Conservation (phyloP, 2,113 vertebrate species). For the Corvus moneduloides region DNA sequence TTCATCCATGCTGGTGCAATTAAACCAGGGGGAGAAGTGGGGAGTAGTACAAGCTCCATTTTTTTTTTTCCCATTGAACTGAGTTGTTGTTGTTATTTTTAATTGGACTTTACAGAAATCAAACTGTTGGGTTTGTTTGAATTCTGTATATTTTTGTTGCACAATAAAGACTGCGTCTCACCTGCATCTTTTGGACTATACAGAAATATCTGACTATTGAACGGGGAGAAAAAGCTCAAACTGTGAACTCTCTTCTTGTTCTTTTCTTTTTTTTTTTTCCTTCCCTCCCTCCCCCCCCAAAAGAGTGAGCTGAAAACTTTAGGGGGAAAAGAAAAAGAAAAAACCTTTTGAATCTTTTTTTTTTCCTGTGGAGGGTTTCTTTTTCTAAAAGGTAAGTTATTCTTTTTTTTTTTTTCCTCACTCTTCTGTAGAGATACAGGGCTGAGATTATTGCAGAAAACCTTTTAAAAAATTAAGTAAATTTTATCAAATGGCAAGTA, state of each 20-base stretch:
- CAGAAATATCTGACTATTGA: conserved; percentile 59
- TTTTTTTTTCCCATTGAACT: conserved; percentile 7
- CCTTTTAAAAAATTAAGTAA: conserved; percentile 70
- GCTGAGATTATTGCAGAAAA: conserved; percentile 64
- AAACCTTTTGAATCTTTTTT: not conserved
- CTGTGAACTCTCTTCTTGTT: conserved; percentile 42
- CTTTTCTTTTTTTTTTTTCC: not conserved
- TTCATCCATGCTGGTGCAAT: conserved; percentile 65
- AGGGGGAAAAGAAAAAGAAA: not conserved
- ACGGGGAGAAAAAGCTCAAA: conserved; percentile 37
- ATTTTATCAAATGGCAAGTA: conserved; percentile 74
- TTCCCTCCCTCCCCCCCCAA: not conserved
- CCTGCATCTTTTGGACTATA: conserved; percentile 67
- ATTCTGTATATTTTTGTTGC: conserved; percentile 38
- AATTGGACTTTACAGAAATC: conserved; percentile 61
- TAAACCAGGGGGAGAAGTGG: conserved; percentile 50
- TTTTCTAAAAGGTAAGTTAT: conserved; percentile 80
- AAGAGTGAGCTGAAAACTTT: conserved; percentile 71
- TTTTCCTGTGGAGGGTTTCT: conserved; percentile 69
- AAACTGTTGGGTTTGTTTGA: conserved; percentile 38
- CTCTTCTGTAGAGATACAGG: conserved; percentile 26
- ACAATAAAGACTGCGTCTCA: conserved; percentile 51
- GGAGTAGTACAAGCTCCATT: conserved; percentile 9
- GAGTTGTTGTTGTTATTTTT: conserved; percentile 32
- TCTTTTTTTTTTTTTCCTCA: not conserved